These are phyloP conservation scores for Drosophila virilis DNA, from an alignment of 1,140 invertebrate genomes.

Conservation along the genomic window DNA sequence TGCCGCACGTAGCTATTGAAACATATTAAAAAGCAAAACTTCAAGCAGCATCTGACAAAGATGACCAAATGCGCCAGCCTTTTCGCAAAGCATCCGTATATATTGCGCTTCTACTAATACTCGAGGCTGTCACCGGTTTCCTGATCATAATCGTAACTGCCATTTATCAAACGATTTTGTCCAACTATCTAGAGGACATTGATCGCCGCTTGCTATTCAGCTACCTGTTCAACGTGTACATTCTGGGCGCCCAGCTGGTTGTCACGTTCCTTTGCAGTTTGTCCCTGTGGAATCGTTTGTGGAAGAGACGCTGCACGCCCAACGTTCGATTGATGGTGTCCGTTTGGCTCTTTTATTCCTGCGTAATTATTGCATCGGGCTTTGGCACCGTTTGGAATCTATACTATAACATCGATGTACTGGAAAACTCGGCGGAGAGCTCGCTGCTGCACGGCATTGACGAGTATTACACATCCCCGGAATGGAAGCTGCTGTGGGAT, in stretches of 20 bases:
- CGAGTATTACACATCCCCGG: constrained; percentile 72
- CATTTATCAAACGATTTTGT: constrained; percentile 61
- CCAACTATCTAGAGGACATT: constrained; percentile 53
- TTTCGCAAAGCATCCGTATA: constrained; percentile 63
- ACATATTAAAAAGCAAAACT: constrained; percentile 8
- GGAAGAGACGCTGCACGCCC: constrained; percentile 65
- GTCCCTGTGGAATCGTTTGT: constrained; percentile 67
- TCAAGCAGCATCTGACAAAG: constrained; percentile 35
- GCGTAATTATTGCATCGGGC: constrained; percentile 64
- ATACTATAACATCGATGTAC: constrained; percentile 43
- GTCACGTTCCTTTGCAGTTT: constrained; percentile 65
- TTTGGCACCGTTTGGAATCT: constrained; percentile 62
- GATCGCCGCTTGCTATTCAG: constrained; percentile 54
- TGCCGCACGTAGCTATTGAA: background rate
- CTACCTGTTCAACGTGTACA: constrained; percentile 61
- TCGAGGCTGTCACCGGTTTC: constrained; percentile 63
- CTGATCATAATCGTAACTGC: constrained; percentile 61
- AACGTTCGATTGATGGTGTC: constrained; percentile 64
- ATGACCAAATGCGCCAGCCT: constrained; percentile 81
- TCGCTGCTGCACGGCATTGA: constrained; percentile 72
- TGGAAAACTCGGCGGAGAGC: constrained; percentile 56
- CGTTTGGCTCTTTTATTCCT: constrained; percentile 73
- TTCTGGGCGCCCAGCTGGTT: constrained; percentile 60
- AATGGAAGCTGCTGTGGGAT: constrained; percentile 81
- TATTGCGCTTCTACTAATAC: constrained; percentile 60